These are phyloP conservation scores for Rhagium mordax DNA, from an alignment of 2,888 invertebrate species.

Conservation along the genomic window DNA sequence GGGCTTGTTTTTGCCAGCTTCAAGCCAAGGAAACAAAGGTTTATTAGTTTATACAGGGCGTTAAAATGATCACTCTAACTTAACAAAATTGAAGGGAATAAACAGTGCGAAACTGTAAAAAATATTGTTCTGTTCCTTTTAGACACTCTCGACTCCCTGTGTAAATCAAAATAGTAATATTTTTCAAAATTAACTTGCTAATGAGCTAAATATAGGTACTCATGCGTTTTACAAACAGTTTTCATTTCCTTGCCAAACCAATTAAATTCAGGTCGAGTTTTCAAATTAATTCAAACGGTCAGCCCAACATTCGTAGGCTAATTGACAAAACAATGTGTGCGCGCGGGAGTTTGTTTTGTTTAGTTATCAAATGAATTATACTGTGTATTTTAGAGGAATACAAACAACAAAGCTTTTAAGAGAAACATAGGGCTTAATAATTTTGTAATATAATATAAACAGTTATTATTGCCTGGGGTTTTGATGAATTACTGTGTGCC, in stretches of 20 bases:
- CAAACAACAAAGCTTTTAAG: background rate
- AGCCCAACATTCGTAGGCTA: background rate
- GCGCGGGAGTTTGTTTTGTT: background rate
- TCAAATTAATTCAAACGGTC: background rate
- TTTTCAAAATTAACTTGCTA: too few species aligned
- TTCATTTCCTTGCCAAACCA: too few species aligned
- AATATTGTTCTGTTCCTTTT: too few species aligned
- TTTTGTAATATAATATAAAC: background rate
- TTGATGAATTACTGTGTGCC: background rate
- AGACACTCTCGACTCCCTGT: too few species aligned
- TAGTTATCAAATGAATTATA: background rate
- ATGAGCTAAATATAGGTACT: too few species aligned
- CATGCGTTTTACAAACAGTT: too few species aligned
- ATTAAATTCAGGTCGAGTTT: background rate
- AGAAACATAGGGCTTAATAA: background rate
- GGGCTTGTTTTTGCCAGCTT: background rate
- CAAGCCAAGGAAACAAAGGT: too few species aligned
- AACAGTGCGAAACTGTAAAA: too few species aligned
- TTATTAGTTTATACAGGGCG: too few species aligned
- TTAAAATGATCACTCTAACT: too few species aligned
- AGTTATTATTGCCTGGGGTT: background rate
- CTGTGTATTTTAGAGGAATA: background rate
- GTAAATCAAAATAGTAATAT: too few species aligned
- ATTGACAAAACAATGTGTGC: background rate
- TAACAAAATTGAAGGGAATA: too few species aligned